phyloP scores from a whole-genome alignment of 2,113 vertebrate species.

The Danio rerio region DNA sequence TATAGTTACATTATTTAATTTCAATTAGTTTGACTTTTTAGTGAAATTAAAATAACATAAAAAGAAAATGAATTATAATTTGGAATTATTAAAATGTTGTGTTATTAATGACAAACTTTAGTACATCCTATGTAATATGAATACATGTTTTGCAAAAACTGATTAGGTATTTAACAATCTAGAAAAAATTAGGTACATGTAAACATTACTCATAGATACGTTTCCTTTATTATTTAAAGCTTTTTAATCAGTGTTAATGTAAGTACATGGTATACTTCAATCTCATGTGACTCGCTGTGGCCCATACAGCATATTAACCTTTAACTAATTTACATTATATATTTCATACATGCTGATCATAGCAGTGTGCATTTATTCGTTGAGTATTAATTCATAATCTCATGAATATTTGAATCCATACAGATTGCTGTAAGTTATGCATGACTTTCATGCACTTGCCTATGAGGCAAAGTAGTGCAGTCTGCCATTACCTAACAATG shows the following conservation, averaged over 20 bases:
- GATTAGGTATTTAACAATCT: background rate
- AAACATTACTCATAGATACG: background rate
- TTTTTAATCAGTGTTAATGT: background rate
- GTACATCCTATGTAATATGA: background rate
- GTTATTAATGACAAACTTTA: background rate
- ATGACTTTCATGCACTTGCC: slow-evolving; percentile 2
- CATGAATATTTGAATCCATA: slow-evolving; percentile 5
- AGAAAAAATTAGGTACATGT: background rate
- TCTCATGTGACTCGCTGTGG: background rate
- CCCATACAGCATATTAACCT: background rate
- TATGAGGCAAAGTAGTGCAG: background rate
- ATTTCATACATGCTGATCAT: background rate
- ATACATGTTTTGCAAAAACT: background rate
- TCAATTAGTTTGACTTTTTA: background rate
- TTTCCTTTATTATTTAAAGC: background rate
- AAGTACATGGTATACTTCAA: background rate
- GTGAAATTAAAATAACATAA: background rate
- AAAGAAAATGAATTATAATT: background rate
- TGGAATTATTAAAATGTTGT: background rate
- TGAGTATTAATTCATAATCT: slow-evolving; percentile 4
- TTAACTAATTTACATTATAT: background rate
- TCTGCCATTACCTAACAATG: too few species aligned
- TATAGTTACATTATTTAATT: background rate
- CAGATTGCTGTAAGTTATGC: slow-evolving; percentile 28
- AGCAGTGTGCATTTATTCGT: slow-evolving; percentile 3